Evolutionary conservation across 2,888 invertebrate species (phyloP).

Genomic region (Aporophyla lueneburgensis): DNA sequence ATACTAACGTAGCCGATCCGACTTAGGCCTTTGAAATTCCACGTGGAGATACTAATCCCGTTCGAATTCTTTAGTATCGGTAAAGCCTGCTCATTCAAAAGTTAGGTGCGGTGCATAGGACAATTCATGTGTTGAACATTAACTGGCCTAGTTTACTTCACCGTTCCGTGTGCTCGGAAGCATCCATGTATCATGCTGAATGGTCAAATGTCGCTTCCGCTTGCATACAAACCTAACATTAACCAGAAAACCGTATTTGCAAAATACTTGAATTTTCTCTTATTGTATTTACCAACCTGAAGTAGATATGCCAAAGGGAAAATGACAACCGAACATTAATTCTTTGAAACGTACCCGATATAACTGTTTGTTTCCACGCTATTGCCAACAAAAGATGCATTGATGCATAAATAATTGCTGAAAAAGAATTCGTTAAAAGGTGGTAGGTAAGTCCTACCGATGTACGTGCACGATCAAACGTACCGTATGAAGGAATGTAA

Average conservation of each 20-base stretch:
- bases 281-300: neutral
- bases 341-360: too few species aligned
- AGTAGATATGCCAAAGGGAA: neutral
- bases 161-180: neutral
- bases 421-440: neutral
- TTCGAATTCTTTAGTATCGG: neutral
- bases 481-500: neutral
- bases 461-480: neutral
- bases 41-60: neutral
- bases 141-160: neutral
- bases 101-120: neutral
- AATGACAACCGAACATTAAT: neutral
- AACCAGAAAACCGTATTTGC: neutral
- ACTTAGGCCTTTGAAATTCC: conserved; percentile 15
- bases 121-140: too few species aligned
- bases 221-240: neutral
- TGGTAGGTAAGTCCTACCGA: neutral
- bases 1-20: conserved; percentile 27
- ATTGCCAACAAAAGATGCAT: neutral
- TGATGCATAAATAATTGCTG: neutral
- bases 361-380: neutral
- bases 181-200: neutral
- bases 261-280: neutral
- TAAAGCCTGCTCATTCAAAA: neutral
- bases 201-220: neutral